A percentile compares a stretch with the other conserved stretches of the same genome.
Conservation (phyloP, 2,888 invertebrate genomes). For the Drosophila kokeensis region DNA sequence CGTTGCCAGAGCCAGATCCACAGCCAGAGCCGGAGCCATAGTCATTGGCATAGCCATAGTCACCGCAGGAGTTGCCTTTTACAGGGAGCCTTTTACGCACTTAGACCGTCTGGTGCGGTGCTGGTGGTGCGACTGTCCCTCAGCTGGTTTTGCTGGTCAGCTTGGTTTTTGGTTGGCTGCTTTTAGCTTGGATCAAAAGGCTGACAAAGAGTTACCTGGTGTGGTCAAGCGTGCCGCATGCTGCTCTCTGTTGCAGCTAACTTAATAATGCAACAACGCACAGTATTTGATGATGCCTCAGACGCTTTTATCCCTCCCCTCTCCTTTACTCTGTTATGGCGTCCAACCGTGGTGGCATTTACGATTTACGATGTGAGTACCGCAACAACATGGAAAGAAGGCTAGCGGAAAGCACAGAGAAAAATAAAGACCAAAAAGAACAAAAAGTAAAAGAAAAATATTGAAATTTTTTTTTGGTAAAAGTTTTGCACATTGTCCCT, state of each 20-base stretch:
- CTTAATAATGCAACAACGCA: constrained; percentile 67
- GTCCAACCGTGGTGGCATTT: constrained; percentile 61
- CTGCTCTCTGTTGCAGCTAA: constrained; percentile 55
- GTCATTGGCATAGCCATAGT: constrained; percentile 9
- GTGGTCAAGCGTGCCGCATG: constrained; percentile 21
- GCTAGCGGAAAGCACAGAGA: constrained; percentile 17
- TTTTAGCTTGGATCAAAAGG: constrained; percentile 7
- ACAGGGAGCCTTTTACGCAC: constrained; percentile 42
- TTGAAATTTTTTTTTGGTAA: constrained; percentile 10
- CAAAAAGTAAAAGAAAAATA: constrained; percentile 6
- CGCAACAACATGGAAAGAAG: constrained; percentile 68
- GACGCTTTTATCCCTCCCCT: not conserved
- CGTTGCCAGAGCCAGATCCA: constrained; percentile 18
- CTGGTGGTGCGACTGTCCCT: constrained; percentile 21
- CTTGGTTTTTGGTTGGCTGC: constrained; percentile 15
- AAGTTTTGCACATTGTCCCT: constrained; percentile 21
- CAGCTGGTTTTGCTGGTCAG: constrained; percentile 24
- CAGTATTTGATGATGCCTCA: constrained; percentile 12
- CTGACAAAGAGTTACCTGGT: constrained; percentile 30
- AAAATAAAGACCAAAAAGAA: not conserved
- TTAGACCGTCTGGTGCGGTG: constrained; percentile 16
- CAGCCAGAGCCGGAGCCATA: constrained; percentile 1
- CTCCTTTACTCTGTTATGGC: constrained; percentile 21
- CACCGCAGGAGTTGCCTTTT: constrained; percentile 31
- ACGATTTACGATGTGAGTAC: constrained; percentile 63